Conservation (phyloP, 1,140 invertebrate genomes). For the Parapsyche elsis region DNA sequence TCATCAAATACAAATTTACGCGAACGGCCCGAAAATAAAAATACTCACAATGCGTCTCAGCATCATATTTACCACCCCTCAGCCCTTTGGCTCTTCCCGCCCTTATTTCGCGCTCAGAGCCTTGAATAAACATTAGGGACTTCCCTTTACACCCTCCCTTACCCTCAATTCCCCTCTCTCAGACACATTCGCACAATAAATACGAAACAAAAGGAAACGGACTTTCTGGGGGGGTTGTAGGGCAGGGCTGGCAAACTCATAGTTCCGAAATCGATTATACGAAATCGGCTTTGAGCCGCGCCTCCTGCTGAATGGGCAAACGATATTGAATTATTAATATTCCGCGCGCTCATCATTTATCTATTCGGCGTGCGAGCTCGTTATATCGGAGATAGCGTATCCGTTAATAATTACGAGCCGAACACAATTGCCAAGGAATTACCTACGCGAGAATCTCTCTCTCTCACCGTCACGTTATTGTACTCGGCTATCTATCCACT, state of each 20-base stretch:
- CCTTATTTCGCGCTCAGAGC: conserved; percentile 23
- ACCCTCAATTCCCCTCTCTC: not conserved
- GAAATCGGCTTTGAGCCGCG: not conserved
- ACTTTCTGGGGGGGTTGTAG: not conserved
- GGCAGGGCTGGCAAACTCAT: not conserved
- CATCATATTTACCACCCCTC: conserved; percentile 36
- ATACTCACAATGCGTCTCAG: conserved; percentile 8
- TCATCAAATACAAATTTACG: conserved; percentile 44
- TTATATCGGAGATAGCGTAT: conserved; percentile 7
- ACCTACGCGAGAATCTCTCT: not conserved
- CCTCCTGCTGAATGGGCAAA: not conserved
- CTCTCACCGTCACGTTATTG: no score
- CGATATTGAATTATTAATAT: conserved; percentile 31
- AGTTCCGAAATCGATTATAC: conserved; percentile 2
- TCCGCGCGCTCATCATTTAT: conserved; percentile 22
- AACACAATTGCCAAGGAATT: conserved; percentile 4
- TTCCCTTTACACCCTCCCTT: not conserved
- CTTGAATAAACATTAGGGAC: conserved; percentile 43
- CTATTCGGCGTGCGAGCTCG: conserved; percentile 12
- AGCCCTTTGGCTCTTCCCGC: not conserved
- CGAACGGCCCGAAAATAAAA: conserved; percentile 24
- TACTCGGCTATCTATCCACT: no score
- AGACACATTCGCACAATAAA: conserved; percentile 31
- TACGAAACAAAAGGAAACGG: conserved; percentile 26
- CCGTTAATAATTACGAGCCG: conserved; percentile 16